These are phyloP conservation scores for Frankliniella fusca DNA, from an alignment of 2,888 invertebrate genomes.

Conservation along the genomic window DNA sequence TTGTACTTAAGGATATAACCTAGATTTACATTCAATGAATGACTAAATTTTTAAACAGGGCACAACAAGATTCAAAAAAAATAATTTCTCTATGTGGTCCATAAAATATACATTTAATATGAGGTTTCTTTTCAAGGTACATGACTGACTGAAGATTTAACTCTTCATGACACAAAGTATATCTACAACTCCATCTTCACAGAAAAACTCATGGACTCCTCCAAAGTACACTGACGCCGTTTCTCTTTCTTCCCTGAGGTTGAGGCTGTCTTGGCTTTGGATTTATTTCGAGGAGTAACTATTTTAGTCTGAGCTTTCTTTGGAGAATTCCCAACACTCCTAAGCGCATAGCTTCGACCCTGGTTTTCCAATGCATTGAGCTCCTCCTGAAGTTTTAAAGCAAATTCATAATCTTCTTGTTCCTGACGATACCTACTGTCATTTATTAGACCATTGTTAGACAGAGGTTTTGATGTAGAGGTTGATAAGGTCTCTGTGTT, in stretches of 20 bases:
- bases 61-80: constrained; percentile 1
- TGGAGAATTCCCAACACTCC: neutral
- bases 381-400: neutral
- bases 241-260: neutral
- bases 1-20: neutral
- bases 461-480: neutral
- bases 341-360: neutral
- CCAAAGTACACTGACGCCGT: neutral
- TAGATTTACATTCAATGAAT: neutral
- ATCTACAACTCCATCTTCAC: constrained; percentile 8
- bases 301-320: constrained; percentile 1
- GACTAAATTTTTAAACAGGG: neutral
- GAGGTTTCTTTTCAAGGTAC: neutral
- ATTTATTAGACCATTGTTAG: neutral
- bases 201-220: neutral
- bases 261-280: neutral
- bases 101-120: constrained; percentile 14
- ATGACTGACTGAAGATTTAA: neutral
- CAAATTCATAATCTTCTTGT: constrained; percentile 9
- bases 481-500: too few relatives aligned
- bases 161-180: neutral
- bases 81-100: neutral
- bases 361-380: neutral
- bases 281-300: neutral
- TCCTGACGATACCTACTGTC: neutral